Conservation (phyloP, 2,888 invertebrate species). For the Drosophila recens region DNA sequence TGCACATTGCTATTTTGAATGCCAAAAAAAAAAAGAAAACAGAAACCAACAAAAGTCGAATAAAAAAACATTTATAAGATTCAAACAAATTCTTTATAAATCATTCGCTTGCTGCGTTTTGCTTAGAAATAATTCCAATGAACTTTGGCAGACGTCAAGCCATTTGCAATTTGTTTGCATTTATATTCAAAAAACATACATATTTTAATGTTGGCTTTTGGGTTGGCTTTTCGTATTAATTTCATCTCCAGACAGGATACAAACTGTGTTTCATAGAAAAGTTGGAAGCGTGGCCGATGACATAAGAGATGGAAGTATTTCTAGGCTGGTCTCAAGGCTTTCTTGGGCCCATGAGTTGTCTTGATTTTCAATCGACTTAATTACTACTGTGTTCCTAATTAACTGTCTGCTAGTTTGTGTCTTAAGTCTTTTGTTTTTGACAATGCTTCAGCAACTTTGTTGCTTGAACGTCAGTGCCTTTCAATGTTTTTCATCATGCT, state of each 20-base stretch:
- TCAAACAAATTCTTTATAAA: slow-evolving; percentile 71
- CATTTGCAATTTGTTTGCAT: slow-evolving; percentile 70
- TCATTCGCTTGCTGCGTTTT: slow-evolving; percentile 60
- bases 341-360: slow-evolving; percentile 20
- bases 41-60: slow-evolving; percentile 22
- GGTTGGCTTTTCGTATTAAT: slow-evolving; percentile 32
- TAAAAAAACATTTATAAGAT: slow-evolving; percentile 25
- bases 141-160: slow-evolving; percentile 63
- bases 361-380: slow-evolving; percentile 33
- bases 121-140: slow-evolving; percentile 65
- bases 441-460: slow-evolving; percentile 31
- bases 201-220: slow-evolving; percentile 22
- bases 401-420: slow-evolving; percentile 32
- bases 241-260: slow-evolving; percentile 34
- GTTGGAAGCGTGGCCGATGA: slow-evolving; percentile 27
- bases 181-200: slow-evolving; percentile 23
- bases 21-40: slow-evolving; percentile 37
- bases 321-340: slow-evolving; percentile 47
- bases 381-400: slow-evolving; percentile 43
- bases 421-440: slow-evolving; percentile 43
- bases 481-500: slow-evolving; percentile 59
- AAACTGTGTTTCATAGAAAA: slow-evolving; percentile 15
- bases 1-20: slow-evolving; percentile 48
- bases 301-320: slow-evolving; percentile 41
- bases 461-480: slow-evolving; percentile 43